Evolutionary conservation across 2,888 invertebrate genomes (phyloP).

Genomic region (Sclerodermus sp.): DNA sequence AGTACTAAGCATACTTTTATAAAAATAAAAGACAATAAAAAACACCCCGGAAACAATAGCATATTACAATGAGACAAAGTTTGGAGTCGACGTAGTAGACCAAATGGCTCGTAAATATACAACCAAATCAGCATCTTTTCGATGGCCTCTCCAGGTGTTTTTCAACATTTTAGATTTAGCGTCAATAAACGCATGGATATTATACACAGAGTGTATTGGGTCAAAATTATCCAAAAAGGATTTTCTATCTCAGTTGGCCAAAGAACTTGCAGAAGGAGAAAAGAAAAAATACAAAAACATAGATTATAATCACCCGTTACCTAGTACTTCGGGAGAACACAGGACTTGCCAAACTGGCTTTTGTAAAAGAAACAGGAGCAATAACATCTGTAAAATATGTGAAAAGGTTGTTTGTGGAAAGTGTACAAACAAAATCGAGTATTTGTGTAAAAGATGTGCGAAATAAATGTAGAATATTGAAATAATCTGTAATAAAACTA

Average conservation of each 20-base stretch:
- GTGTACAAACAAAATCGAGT: too few relatives aligned
- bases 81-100: constrained; percentile 9
- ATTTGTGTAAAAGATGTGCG: too few relatives aligned
- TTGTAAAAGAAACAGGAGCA: too few relatives aligned
- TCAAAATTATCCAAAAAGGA: background rate
- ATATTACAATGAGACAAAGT: constrained; percentile 10
- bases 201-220: background rate
- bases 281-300: too few relatives aligned
- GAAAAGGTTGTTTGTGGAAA: too few relatives aligned
- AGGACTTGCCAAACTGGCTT: too few relatives aligned
- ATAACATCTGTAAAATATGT: too few relatives aligned
- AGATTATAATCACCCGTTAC: too few relatives aligned
- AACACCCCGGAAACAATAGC: constrained; percentile 2
- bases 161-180: background rate
- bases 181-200: background rate
- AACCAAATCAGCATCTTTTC: background rate
- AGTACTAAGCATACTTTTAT: background rate
- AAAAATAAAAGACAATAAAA: background rate
- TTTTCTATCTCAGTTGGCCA: background rate
- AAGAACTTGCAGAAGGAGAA: background rate
- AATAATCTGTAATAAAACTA: too few relatives aligned
- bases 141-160: background rate
- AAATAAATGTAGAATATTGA: too few relatives aligned
- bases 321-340: too few relatives aligned
- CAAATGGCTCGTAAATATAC: background rate